Percentiles rank a stretch among this genome's conserved stretches.
These are phyloP conservation scores for Potamarius usumacintae DNA, from an alignment of 2,113 vertebrate species.

Conservation along the genomic window DNA sequence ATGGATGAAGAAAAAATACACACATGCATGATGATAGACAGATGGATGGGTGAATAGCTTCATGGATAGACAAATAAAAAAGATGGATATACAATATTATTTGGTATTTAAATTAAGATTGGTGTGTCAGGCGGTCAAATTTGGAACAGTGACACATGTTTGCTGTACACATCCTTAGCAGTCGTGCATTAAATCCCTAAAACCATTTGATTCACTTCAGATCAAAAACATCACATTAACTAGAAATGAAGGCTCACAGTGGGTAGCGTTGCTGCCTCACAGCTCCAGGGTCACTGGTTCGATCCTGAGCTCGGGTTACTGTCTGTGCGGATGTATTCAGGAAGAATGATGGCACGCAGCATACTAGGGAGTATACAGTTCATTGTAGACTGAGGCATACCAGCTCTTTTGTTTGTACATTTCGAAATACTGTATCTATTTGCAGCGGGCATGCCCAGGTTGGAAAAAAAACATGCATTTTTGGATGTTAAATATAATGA, in stretches of 20 bases:
- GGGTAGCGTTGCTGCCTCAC: not conserved
- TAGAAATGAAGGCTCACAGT: not conserved
- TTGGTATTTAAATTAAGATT: too few relatives aligned
- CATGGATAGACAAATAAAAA: constrained; percentile 21
- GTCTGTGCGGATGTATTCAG: not conserved
- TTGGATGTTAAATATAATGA: not conserved
- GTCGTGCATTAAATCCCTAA: not conserved
- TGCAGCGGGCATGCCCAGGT: not conserved
- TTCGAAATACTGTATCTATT: not conserved
- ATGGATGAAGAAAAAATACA: constrained; percentile 7
- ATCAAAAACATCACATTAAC: not conserved
- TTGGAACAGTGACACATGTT: not conserved
- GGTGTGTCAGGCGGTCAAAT: not conserved
- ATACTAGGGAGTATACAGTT: not conserved
- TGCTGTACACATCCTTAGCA: not conserved
- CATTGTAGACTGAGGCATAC: not conserved
- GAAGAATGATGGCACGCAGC: not conserved
- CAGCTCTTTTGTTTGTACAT: not conserved
- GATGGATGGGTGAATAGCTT: not conserved
- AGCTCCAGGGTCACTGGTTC: not conserved
- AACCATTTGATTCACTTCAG: not conserved
- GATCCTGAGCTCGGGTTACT: not conserved
- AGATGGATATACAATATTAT: not conserved
- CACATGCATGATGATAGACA: constrained; percentile 8
- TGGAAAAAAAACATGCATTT: not conserved